A percentile compares a stretch with the other conserved stretches of the same genome.
phyloP scores from a whole-genome alignment of 2,113 vertebrate species.

The Halichoeres trimaculatus region DNA sequence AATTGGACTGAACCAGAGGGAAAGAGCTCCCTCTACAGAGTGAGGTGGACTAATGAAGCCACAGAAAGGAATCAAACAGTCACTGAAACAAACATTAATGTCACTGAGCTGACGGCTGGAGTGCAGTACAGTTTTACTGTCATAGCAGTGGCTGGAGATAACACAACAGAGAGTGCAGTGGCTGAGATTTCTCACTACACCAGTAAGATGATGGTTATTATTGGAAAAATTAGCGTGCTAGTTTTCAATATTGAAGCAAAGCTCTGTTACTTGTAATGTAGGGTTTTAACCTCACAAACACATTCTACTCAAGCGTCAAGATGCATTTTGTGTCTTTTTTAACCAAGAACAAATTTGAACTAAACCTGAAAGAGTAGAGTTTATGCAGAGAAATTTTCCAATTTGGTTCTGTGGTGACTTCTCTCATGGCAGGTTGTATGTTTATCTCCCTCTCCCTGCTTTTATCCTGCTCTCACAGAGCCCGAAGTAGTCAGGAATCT shows the following conservation, averaged over 20 bases:
- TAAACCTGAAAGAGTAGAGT: too few species aligned
- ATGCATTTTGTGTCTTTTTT: too few species aligned
- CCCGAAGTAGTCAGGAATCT: constrained; percentile 32
- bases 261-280: too few species aligned
- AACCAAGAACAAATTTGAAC: too few species aligned
- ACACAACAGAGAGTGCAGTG: background rate
- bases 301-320: too few species aligned
- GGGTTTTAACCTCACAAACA: too few species aligned
- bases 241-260: background rate
- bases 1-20: constrained; percentile 41
- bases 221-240: constrained; percentile 10
- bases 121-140: constrained; percentile 11
- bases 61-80: fast-evolving
- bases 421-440: too few species aligned
- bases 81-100: background rate
- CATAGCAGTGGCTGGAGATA: constrained; percentile 32
- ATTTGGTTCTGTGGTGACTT: too few species aligned
- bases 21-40: constrained; percentile 26
- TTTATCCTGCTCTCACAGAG: constrained; percentile 11
- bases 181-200: background rate
- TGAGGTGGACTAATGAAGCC: constrained; percentile 8
- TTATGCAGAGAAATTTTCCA: too few species aligned
- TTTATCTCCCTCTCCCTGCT: too few species aligned
- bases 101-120: constrained; percentile 50
- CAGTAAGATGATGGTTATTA: background rate